Base-by-base conservation (phyloP, 2,797 vertebrate genomes). In the Gymnothorax reevesii region DNA sequence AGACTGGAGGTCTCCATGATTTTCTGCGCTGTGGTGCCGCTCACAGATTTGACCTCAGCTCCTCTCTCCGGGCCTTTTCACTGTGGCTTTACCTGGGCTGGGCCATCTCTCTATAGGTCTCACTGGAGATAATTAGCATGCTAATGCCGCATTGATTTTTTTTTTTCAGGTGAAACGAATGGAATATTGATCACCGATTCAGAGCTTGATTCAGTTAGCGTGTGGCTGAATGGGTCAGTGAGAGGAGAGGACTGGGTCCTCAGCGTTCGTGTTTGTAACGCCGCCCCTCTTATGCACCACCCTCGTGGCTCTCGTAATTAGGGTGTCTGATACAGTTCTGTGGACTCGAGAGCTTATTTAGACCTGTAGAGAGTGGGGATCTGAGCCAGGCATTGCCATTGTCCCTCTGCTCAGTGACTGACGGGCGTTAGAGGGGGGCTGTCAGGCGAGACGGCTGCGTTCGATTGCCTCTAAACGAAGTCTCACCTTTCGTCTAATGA, bases 401-500 rank as follows among this genome's bases (percentile, higher is more conserved):
- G 94, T 95, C 86, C 90, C 88, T 59, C 60, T 54, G n/a, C 1
- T 8, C 25, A 2, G 66, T 69, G 66, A 69, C 25, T 69, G 69
- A 33, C 69, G 4, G 69, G 25, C n/a, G n/a, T 22, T n/a, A 22
- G 60, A 17, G 60, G 57, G 57, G 75, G 91, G 89, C 84, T 91
- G 92, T 93, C 93, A 94, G 92, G 90, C 91, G 91, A 91, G 92
- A 90, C 88, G 86, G 88, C 90, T 90, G 91, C 90, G 79, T 90
- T 91, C 89, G 92, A 91, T 91, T 94, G 92, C 91, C 90, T 91
- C 91, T 92, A 92, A 94, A 95, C 94, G 94, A 92, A 89, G 89
- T 80, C 89, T 92, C 92, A 90, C 91, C 93, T 94, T 92, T 92
- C 91, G 87, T 95, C 94, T 95, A 95, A 95, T 95, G 92, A 94